Conservation (phyloP, 2,888 invertebrate species). For the Tholera decimalis region DNA sequence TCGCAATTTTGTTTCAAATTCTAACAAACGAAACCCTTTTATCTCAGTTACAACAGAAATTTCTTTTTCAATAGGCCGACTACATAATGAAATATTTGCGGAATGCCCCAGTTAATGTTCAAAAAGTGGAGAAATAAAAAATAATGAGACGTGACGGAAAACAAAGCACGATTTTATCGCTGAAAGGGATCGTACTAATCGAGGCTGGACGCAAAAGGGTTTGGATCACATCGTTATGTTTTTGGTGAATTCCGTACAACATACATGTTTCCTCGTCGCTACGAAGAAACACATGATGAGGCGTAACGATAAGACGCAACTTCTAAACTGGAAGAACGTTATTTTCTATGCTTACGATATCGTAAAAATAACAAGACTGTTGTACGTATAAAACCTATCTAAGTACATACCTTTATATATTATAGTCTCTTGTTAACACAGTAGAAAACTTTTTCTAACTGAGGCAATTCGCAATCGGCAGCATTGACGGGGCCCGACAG, state of each 20-base stretch:
- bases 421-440: background rate
- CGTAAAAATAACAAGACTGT: constrained; percentile 23
- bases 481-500: no score
- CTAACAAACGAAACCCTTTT: constrained; percentile 82
- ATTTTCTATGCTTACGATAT: constrained; percentile 32
- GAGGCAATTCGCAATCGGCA: background rate
- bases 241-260: constrained; percentile 60
- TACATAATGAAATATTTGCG: constrained; percentile 85
- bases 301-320: constrained; percentile 19
- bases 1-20: constrained; percentile 79
- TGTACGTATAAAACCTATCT: background rate
- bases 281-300: constrained; percentile 30
- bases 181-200: constrained; percentile 84
- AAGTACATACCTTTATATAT: background rate
- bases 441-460: background rate
- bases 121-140: constrained; percentile 83
- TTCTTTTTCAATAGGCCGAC: constrained; percentile 80
- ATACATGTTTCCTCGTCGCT: constrained; percentile 23
- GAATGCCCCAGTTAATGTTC: constrained; percentile 80
- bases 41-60: constrained; percentile 78
- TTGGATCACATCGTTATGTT: constrained; percentile 71
- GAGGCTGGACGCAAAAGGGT: constrained; percentile 75
- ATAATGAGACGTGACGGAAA: constrained; percentile 86
- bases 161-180: constrained; percentile 88
- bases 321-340: constrained; percentile 20